Evolutionary conservation across 92 coral and sea anemone species (phyloP).

Genomic region (Anthopleura xanthogrammica): DNA sequence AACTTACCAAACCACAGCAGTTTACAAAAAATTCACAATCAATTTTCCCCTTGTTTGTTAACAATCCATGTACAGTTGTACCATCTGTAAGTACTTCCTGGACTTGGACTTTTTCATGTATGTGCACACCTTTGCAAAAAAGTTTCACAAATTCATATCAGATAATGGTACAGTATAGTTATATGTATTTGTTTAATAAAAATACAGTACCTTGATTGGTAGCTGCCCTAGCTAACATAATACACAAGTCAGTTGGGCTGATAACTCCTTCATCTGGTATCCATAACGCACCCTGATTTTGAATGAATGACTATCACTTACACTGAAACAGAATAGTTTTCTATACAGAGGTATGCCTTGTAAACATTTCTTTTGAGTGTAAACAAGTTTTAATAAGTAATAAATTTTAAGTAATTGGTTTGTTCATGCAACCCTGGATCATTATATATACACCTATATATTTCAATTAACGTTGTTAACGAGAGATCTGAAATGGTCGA

Average conservation of each 20-base stretch:
- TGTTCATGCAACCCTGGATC: too few species aligned
- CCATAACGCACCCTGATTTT: slow-evolving; percentile 86
- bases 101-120: slow-evolving; percentile 61
- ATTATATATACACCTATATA: too few species aligned
- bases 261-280: slow-evolving; percentile 86
- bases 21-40: slow-evolving; percentile 74
- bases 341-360: too few species aligned
- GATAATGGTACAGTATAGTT: too few species aligned
- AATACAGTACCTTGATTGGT: slow-evolving; percentile 56
- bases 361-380: too few species aligned
- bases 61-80: slow-evolving; percentile 55
- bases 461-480: too few species aligned
- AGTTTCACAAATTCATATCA: too few species aligned
- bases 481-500: too few species aligned
- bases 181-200: too few species aligned
- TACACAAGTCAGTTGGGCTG: slow-evolving; percentile 76
- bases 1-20: slow-evolving; percentile 72
- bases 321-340: too few species aligned
- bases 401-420: too few species aligned
- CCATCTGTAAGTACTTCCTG: slow-evolving; percentile 65
- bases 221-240: slow-evolving; percentile 81
- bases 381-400: too few species aligned
- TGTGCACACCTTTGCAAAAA: slow-evolving; percentile 53
- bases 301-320: neutral
- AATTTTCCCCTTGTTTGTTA: slow-evolving; percentile 66